Base-by-base conservation (phyloP, 1,140 invertebrate genomes). In the Battus philenor region DNA sequence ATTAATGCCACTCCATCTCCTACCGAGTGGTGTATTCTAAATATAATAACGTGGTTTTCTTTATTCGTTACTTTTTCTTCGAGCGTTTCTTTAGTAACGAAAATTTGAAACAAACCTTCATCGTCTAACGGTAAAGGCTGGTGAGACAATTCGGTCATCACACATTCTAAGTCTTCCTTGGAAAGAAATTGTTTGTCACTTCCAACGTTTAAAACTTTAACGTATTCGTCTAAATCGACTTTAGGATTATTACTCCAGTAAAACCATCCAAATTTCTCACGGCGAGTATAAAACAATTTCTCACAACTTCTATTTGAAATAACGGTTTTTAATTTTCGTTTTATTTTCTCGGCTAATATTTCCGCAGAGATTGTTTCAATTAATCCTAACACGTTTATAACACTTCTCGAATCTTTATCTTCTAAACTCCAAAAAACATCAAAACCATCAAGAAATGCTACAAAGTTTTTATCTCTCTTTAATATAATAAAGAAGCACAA, bases 391-490 rank as follows among this genome's bases (percentile, higher is more conserved):
- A 87, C 76, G 27, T 87, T 87, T 7, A 86, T 87, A 20, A 60
- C 34, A 27, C 58, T 64, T 45, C 57, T 64, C 7, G 76, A 73
- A 1, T 67, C 49, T 1, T 80, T 53, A 11, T 87, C 78, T 60
- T 89, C 88, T 1, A 88, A 34, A 17, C 85, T 81, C 87, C 87
- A 89, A 32, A 88, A 76, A 1, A 77, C 75, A 55, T 89, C 87
- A 24, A 79, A 83, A 10, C 87, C 87, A 4, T 87, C 69, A 2
- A 88, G 52, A 8, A 88, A 74, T 30, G 72, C 71, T 0, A 60
- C 73, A 46, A 87, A 88, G 27, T 70, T 63, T 5, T 72, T 63
- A 12, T 73, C 72, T 15, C 61, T 69, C 44, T 50, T 60, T 22
- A 51, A 71, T 17, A 74, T 73, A 9, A 68, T 41, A 13, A 69